Conservation (phyloP, 2,888 invertebrate genomes). For the Amphipoea oculea region DNA sequence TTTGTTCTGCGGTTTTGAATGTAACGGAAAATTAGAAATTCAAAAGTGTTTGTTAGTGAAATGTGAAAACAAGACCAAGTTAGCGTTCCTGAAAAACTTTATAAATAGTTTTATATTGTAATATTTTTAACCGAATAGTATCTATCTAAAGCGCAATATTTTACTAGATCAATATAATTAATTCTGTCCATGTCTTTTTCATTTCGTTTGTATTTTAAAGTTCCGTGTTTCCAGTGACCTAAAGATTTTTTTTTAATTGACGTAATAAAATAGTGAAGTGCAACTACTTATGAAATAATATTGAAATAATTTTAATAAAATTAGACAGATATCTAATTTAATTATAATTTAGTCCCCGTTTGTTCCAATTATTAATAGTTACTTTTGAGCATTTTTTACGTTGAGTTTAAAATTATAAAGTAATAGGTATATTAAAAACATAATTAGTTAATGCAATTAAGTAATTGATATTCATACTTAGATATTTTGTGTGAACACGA, state of each 20-base stretch:
- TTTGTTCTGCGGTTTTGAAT: not conserved
- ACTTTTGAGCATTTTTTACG: not conserved
- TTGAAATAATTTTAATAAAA: not conserved
- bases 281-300: not conserved
- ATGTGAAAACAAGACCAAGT: not conserved
- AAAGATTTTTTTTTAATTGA: not conserved
- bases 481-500: not conserved
- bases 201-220: not conserved
- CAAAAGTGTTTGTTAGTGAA: not conserved
- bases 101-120: not conserved
- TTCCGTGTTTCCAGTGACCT: not conserved
- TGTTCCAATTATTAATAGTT: too few species aligned
- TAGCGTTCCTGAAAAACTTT: not conserved
- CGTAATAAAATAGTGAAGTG: not conserved
- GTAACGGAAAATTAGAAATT: too few species aligned
- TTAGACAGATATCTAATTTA: not conserved
- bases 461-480: not conserved
- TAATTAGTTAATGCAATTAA: not conserved
- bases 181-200: too few species aligned
- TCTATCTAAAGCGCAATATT: not conserved
- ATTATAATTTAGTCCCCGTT: not conserved
- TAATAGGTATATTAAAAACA: not conserved
- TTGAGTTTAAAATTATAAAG: not conserved
- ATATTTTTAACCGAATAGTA: not conserved
- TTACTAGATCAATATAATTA: not conserved